These are phyloP conservation scores for Lepidocyrtoides sp. DNA, from an alignment of 2,888 invertebrate genomes.

Conservation along the genomic window DNA sequence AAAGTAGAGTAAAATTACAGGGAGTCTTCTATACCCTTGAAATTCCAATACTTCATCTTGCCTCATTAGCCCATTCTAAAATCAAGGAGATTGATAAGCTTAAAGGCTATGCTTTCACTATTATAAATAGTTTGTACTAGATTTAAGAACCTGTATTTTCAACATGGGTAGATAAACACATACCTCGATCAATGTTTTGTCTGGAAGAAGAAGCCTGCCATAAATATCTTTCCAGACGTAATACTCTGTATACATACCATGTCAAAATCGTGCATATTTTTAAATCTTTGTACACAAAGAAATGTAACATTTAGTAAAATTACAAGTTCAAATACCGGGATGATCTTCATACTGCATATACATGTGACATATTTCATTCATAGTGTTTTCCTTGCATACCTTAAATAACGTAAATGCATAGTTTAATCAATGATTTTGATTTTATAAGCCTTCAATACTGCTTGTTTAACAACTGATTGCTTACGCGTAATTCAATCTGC, in stretches of 20 bases:
- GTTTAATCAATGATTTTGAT: not conserved
- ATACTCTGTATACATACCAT: conserved; percentile 41
- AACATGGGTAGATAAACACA: not conserved
- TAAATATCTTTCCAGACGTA: conserved; percentile 79
- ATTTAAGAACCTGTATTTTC: too few relatives aligned
- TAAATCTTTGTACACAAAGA: too few relatives aligned
- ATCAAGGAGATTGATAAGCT: not conserved
- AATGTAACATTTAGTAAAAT: too few relatives aligned
- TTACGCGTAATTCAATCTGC: conserved; percentile 59
- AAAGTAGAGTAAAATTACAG: conserved; percentile 70
- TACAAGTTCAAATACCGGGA: conserved; percentile 38
- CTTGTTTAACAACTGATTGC: too few relatives aligned
- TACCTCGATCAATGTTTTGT: conserved; percentile 71
- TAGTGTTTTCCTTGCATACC: conserved; percentile 51
- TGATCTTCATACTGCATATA: conserved; percentile 73
- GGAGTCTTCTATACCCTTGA: conserved; percentile 71
- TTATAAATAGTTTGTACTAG: too few relatives aligned
- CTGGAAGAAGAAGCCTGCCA: conserved; percentile 54
- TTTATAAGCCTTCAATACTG: not conserved
- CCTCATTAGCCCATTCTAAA: conserved; percentile 66
- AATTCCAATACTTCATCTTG: conserved; percentile 76
- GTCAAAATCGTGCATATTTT: too few relatives aligned
- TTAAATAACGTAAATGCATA: not conserved
- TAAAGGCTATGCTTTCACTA: too few relatives aligned
- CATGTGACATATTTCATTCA: conserved; percentile 65